Percentiles rank a stretch among this genome's conserved stretches.
phyloP scores from a whole-genome alignment of 2,797 vertebrate genomes.

The Tragelaphus oryx region DNA sequence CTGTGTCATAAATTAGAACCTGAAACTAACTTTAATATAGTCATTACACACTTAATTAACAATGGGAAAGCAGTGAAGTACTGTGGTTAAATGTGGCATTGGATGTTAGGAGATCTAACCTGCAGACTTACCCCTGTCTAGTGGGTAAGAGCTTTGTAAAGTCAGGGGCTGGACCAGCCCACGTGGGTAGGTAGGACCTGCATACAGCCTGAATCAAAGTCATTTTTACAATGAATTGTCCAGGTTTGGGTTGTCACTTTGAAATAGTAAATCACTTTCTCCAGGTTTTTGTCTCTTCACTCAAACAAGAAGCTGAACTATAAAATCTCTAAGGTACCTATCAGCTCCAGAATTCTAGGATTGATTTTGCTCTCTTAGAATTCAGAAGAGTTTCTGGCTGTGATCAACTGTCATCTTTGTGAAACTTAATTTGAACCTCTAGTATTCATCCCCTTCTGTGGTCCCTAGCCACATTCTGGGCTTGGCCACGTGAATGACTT shows the following conservation, averaged over 20 bases:
- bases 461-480: not conserved
- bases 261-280: not conserved
- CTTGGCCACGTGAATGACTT: not conserved
- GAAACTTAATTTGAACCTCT: not conserved
- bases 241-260: not conserved
- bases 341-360: not conserved
- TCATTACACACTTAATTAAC: slow-evolving; percentile 64
- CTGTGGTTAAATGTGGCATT: not conserved
- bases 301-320: not conserved
- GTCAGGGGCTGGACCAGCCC: not conserved
- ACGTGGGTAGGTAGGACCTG: not conserved
- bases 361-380: not conserved
- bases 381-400: not conserved
- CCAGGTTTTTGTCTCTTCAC: not conserved
- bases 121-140: not conserved
- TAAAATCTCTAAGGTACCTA: not conserved
- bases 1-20: slow-evolving; percentile 55
- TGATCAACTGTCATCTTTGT: not conserved
- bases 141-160: not conserved
- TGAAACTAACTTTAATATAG: slow-evolving; percentile 51
- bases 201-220: not conserved
- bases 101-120: not conserved
- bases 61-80: not conserved
- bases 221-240: not conserved
- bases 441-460: not conserved